Evolutionary conservation across 2,888 invertebrate species (phyloP), one percentile per base, ranked within the genome.

Genomic region (Tenthredo notha): DNA sequence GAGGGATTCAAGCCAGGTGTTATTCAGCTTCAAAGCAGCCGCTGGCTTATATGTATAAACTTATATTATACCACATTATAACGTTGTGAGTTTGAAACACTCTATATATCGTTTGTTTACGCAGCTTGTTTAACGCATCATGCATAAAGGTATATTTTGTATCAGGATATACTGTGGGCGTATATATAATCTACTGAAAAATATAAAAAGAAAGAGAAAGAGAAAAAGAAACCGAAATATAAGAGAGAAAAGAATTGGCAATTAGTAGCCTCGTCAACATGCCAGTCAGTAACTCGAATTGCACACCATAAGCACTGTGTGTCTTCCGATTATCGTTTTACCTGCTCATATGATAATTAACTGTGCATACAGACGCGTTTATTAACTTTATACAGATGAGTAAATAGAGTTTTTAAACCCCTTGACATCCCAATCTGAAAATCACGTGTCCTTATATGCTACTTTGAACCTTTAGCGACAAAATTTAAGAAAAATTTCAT

Each of bases 31-130:
- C 70, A 72, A 72, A 40, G 70, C 70, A 61, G 12, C 40, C 70
- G 70, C 33, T 37, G 15, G 70, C 4, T 33, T 33, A 33, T 4
- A 33, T 2, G 4, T 33, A 33, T 33, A 33, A 33, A 61, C 21
- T 61, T 40, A 33, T 33, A 21, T 72, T 72, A 37, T 21, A 72
- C 70, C 70, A 70, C 70, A 61, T 61, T 61, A 61, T 37, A 25
- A 33, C 72, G 21, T 18, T 9, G 43, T 43, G 25, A 50, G 75
- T 47, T 75, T 40, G 33, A 15, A 25, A 75, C 25, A 29, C 37
- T 43, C 47, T 47, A 25, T 47, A 75, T 47, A 75, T 47, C 75
- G 47, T 75, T 75, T 75, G 25, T 75, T 75, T 47, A 75, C 75
- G 25, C 75, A 75, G 47, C 75, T 75, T 75, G 12, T 47, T 47